These are phyloP conservation scores for Girardia tigrina DNA, from an alignment of 2,888 invertebrate genomes.

Conservation along the genomic window DNA sequence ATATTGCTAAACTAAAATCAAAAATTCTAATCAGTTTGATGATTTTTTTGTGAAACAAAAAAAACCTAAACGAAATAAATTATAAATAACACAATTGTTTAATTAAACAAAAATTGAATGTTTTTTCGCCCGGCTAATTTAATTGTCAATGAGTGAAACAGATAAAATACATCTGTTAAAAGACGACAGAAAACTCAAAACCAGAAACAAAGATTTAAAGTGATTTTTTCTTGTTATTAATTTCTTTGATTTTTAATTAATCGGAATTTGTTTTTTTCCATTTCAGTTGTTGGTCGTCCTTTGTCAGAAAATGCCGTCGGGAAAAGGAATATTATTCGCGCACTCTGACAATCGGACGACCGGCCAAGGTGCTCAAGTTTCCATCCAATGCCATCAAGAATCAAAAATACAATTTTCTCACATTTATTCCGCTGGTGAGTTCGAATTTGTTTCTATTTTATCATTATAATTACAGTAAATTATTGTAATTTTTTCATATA, in stretches of 20 bases:
- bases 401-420: conserved; percentile 76
- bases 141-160: conserved; percentile 10
- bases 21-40: no score
- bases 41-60: no score
- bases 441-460: conserved; percentile 48
- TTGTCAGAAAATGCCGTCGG: conserved; percentile 25
- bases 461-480: no score
- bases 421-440: conserved; percentile 55
- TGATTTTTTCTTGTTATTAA: neutral
- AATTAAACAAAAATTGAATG: neutral
- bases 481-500: no score
- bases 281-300: conserved; percentile 32
- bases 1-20: no score
- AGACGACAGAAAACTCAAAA: neutral
- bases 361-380: conserved; percentile 55
- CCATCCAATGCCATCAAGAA: conserved; percentile 90
- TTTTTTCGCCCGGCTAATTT: neutral
- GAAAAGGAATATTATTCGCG: conserved; percentile 28
- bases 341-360: conserved; percentile 17
- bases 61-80: no score
- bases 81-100: no score
- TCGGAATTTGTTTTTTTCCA: no score
- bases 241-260: neutral
- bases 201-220: neutral
- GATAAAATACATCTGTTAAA: conserved; percentile 1